phyloP scores from a whole-genome alignment of 1,140 invertebrate species.

The Galendromus occidentalis region DNA sequence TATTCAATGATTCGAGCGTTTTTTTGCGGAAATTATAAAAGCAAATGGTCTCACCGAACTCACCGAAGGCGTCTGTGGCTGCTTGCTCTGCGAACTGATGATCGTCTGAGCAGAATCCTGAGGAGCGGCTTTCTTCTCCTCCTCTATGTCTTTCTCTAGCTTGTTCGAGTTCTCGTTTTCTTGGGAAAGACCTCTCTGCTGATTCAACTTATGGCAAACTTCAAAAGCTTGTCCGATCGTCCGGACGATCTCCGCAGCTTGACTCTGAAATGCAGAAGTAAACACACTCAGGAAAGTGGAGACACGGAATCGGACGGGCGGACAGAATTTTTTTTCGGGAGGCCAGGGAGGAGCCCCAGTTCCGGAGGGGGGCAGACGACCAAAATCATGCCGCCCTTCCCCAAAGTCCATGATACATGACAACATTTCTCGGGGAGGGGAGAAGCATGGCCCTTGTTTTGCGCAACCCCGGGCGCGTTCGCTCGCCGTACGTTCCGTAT shows the following conservation, averaged over 20 bases:
- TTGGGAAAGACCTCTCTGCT: not conserved
- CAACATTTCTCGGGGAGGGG: no score
- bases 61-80: slow-evolving; percentile 10
- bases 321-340: not conserved
- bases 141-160: slow-evolving; percentile 26
- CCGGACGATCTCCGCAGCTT: slow-evolving; percentile 88
- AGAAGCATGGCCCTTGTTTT: no score
- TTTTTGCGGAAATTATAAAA: not conserved
- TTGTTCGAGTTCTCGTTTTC: not conserved
- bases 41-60: not conserved
- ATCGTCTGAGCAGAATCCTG: slow-evolving; percentile 4
- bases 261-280: slow-evolving; percentile 44
- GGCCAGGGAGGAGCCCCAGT: no score
- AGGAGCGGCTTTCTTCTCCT: slow-evolving; percentile 20
- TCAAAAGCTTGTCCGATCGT: slow-evolving; percentile 98
- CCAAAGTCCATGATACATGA: no score
- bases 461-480: no score
- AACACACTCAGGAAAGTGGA: not conserved
- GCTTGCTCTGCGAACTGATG: not conserved
- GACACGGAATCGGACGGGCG: not conserved
- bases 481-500: no score
- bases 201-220: slow-evolving; percentile 72
- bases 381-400: no score
- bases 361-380: no score
- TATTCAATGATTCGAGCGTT: not conserved